phyloP scores from a whole-genome alignment of 2,113 vertebrate genomes.

The Coracopsis vasa region DNA sequence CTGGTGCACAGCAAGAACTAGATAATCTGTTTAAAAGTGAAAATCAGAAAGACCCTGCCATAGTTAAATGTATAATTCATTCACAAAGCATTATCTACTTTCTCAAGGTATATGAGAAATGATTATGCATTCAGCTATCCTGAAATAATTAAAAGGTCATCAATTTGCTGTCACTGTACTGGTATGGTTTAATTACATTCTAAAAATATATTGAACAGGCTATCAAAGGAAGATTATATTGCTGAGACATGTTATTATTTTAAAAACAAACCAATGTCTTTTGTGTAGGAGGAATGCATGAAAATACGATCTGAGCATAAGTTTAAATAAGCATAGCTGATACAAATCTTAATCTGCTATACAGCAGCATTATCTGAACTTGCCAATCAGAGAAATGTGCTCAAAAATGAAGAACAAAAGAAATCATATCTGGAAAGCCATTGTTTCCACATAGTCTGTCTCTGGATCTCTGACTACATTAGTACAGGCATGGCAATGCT shows the following conservation, averaged over 20 bases:
- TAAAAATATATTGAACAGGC: constrained; percentile 84
- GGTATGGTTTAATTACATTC: constrained; percentile 90
- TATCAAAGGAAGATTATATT: constrained; percentile 62
- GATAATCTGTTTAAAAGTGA: not conserved
- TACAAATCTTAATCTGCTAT: not conserved
- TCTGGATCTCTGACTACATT: not conserved
- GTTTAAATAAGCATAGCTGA: not conserved
- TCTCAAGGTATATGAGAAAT: constrained; percentile 51
- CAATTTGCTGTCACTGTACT: constrained; percentile 80
- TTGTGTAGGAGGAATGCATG: not conserved
- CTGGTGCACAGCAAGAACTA: not conserved
- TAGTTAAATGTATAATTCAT: not conserved
- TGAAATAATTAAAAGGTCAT: constrained; percentile 92
- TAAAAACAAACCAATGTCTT: constrained; percentile 49
- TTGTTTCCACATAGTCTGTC: not conserved
- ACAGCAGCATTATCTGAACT: not conserved
- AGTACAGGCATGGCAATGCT: not conserved
- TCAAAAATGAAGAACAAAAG: not conserved
- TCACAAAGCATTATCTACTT: not conserved
- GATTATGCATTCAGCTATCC: constrained; percentile 82
- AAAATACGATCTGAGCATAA: not conserved
- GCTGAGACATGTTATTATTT: constrained; percentile 75
- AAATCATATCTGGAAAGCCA: not conserved
- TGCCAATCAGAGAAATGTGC: not conserved
- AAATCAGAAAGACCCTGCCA: not conserved